Percentiles rank a stretch among this genome's conserved stretches.
phyloP scores from a whole-genome alignment of 2,888 invertebrate genomes.

The Drosophila cracens region DNA sequence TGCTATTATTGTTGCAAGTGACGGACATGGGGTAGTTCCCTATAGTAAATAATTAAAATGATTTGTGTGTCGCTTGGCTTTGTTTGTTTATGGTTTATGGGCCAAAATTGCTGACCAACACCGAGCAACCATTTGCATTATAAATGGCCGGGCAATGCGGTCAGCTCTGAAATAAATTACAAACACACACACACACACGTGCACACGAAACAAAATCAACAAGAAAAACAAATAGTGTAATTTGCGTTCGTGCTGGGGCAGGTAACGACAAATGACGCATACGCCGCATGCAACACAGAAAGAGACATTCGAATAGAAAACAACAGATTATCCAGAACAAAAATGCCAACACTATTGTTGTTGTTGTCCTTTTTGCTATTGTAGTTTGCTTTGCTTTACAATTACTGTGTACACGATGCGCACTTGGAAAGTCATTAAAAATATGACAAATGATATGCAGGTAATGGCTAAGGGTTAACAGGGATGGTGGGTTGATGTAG shows the following conservation, averaged over 20 bases:
- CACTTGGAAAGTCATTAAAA: conserved; percentile 77
- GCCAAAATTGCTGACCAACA: conserved; percentile 67
- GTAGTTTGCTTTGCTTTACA: conserved; percentile 48
- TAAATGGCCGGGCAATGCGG: conserved; percentile 66
- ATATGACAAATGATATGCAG: conserved; percentile 76
- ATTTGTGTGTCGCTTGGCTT: conserved; percentile 58
- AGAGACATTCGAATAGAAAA: conserved; percentile 38
- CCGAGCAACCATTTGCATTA: conserved; percentile 65
- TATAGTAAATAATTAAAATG: conserved; percentile 52
- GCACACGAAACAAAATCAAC: conserved; percentile 21
- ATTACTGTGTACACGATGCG: conserved; percentile 55
- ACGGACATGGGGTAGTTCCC: conserved; percentile 8
- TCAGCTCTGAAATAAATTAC: conserved; percentile 66
- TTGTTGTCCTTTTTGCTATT: conserved; percentile 20
- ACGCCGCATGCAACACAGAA: conserved; percentile 48
- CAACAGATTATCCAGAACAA: conserved; percentile 64
- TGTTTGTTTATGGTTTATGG: conserved; percentile 51
- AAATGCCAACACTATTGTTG: conserved; percentile 5
- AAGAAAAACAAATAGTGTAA: conserved; percentile 21
- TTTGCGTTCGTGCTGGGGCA: conserved; percentile 40
- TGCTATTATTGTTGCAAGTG: conserved; percentile 9
- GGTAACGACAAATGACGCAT: conserved; percentile 65
- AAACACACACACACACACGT: conserved; percentile 37
- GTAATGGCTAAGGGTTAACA: background rate
- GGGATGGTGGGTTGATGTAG: background rate